Conservation (phyloP, 2,797 vertebrate species). For the Limnodromus scolopaceus region DNA sequence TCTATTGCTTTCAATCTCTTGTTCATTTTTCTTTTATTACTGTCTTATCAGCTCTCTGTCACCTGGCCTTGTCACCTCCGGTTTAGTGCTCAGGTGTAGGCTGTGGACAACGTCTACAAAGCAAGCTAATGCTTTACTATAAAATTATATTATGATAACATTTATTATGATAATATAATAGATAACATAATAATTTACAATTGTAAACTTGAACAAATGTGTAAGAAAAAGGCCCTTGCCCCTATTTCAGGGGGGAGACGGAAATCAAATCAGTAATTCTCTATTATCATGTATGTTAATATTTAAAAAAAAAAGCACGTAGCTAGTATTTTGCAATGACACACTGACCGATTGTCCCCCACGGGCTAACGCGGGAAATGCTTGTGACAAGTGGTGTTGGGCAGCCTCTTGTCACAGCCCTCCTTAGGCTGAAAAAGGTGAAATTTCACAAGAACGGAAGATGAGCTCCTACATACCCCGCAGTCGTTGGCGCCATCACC, state of each 20-base stretch:
- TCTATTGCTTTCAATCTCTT: neutral
- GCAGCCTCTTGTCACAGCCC: neutral
- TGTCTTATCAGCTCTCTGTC: neutral
- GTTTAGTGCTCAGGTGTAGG: neutral
- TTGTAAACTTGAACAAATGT: neutral
- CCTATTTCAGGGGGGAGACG: neutral
- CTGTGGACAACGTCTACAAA: neutral
- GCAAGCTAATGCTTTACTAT: neutral
- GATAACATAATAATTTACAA: neutral
- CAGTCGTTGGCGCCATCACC: conserved; percentile 80
- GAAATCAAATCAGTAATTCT: neutral
- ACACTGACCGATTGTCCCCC: rapidly evolving
- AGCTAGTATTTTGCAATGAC: neutral
- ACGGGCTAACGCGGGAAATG: neutral
- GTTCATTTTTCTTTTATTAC: neutral
- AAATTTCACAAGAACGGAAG: neutral
- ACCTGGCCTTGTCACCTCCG: neutral
- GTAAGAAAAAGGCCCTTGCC: neutral
- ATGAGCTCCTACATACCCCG: conserved; percentile 61
- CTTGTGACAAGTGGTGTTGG: neutral
- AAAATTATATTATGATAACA: neutral
- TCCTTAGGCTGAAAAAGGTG: neutral
- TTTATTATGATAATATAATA: neutral
- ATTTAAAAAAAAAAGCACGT: rapidly evolving
- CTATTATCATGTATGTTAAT: neutral